Percentiles rank a stretch among this genome's conserved stretches.
Conservation (phyloP, 2,888 invertebrate species). For the Lithophane socia region DNA sequence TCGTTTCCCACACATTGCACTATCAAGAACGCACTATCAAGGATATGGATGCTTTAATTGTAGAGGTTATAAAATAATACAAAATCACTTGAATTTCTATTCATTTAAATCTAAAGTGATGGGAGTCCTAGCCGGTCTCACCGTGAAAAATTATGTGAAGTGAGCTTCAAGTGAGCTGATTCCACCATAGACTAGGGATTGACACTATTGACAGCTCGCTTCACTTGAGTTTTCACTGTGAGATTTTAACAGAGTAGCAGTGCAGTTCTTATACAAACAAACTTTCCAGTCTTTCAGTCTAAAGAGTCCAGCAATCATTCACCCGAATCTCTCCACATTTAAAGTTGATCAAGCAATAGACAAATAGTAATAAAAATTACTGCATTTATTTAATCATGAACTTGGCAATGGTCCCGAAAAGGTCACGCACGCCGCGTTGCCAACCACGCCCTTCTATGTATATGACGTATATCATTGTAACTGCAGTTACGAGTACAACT, state of each 20-base stretch:
- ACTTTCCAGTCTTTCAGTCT: no score
- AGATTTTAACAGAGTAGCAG: no score
- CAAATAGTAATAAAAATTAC: slow-evolving; percentile 34
- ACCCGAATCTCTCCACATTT: not conserved
- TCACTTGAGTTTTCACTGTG: no score
- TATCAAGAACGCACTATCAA: not conserved
- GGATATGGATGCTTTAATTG: not conserved
- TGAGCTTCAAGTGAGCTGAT: no score
- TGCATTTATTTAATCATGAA: slow-evolving; percentile 59
- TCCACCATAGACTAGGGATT: no score
- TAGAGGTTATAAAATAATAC: not conserved
- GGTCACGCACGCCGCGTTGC: slow-evolving; percentile 49
- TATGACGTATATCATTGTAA: slow-evolving; percentile 24
- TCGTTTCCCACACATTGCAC: not conserved
- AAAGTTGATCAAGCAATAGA: slow-evolving; percentile 30
- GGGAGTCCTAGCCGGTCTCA: no score
- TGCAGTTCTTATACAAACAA: no score
- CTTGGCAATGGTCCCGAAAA: slow-evolving; percentile 64
- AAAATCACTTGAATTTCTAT: not conserved
- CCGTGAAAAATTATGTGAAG: no score
- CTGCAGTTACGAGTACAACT: not conserved
- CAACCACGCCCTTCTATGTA: slow-evolving; percentile 19
- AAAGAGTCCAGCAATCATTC: not conserved
- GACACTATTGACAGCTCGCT: no score
- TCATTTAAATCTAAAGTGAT: no score